Base-by-base conservation (phyloP, 2,113 vertebrate genomes). In the Sminthopsis crassicaudata region DNA sequence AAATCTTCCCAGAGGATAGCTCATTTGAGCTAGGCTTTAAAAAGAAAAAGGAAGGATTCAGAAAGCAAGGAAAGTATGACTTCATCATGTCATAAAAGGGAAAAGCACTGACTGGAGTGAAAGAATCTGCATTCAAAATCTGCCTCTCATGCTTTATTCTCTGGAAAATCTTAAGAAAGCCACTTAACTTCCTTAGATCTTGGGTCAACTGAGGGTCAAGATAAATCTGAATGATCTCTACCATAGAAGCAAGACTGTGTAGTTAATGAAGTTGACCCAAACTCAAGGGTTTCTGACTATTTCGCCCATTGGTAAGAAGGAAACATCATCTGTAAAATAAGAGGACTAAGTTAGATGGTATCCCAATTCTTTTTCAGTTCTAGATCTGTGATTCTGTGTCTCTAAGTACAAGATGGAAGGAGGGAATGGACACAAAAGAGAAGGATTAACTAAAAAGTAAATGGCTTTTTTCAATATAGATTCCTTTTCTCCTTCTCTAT, bases 201-300 rank as follows among this genome's bases (percentile, higher is more conserved):
- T 36, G 36, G 26, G 36, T 1, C 16, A 22, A n/a, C 14, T 76
- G 67, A 76, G 27, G 27, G 57, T 30, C 27, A 60, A 60, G 67
- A 76, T 76, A 76, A 27, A 76, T n/a, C 16, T 4, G 7, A 4
- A 53, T 27, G 14, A 11, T 42, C 9, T 27, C 91, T 26, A 8
- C 88, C 46, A 88, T 90, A 67, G 91, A 94, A 95, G 67, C 91
- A 12, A 54, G 0, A 0, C 91, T n/a, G n/a, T 27, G 4, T 23
- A 53, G 90, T 19, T 54, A 76, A 90, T 92, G 52, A 0, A 42
- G 46, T 51, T 46, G 91, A 67, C 22, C 12, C 24, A 91, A 92
- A 93, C 91, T 42, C 55, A 94, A 91, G 89, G 90, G 91, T 53
- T 55, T 90, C 91, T 95, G 94, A 90, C 94, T 51, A 94, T 92